Conservation (phyloP, 2,113 vertebrate species). For the Pterocles gutturalis region DNA sequence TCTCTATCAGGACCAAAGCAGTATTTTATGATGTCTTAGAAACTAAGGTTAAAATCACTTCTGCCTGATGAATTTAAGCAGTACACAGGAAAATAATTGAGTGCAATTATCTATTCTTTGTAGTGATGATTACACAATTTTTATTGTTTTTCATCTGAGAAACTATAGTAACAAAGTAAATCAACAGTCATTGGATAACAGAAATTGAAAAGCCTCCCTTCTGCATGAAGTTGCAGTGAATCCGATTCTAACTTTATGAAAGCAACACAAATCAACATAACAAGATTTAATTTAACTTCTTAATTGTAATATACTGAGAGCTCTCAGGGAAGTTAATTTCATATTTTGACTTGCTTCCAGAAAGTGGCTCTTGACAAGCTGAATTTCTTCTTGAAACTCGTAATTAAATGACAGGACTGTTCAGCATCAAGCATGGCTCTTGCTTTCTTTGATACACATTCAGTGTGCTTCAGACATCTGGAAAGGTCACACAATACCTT, state of each 20-base stretch:
- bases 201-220: background rate
- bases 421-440: background rate
- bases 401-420: background rate
- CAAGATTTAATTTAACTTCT: background rate
- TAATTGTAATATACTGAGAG: background rate
- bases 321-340: conserved; percentile 6
- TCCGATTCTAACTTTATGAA: background rate
- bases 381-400: background rate
- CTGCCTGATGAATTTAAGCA: background rate
- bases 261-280: background rate
- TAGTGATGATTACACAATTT: background rate
- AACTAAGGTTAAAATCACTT: background rate
- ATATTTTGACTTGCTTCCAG: background rate
- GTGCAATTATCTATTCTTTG: background rate
- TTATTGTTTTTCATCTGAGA: background rate
- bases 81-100: background rate
- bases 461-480: background rate
- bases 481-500: conserved; percentile 5
- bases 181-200: background rate
- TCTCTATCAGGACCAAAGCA: background rate
- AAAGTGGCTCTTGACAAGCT: background rate
- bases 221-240: background rate
- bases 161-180: background rate
- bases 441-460: background rate
- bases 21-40: background rate